Base-by-base conservation (phyloP, 2,797 vertebrate species). In the Furcifer pardalis region DNA sequence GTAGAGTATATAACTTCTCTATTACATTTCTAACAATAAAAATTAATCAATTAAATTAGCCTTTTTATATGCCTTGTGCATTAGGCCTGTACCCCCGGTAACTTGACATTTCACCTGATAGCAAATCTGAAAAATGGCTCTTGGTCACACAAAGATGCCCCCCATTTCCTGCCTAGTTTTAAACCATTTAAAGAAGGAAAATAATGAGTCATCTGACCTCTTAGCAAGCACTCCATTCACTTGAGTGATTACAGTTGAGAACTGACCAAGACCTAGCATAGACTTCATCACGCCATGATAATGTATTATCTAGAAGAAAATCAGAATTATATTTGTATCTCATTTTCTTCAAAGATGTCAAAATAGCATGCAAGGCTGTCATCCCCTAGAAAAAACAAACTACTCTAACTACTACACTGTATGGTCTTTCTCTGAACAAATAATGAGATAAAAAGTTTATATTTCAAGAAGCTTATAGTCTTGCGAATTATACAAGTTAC, bases 261-360 rank as follows among this genome's bases (percentile, higher is more conserved):
- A 96, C 90, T 99, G 98, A 79, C 99, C 99, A 82, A 99, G 97
- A 52, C 98, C 98, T 81, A 99, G 95, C 98, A 99, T 98, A 40
- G 98, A 99, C 87, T 97, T 99, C 97, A 99, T 98, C 69, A 99
- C 97, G 52, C 99, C 99, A 72, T 99, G 98, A 93, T 99, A 98
- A 94, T 99, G 98, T 92, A 97, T 95, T 9, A 99, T 98, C 99
- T 99, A 90, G 19, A 95, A 88, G 91, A 84, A 77, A 5, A 89
- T 69, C 66, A 49, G 10, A 81, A 25, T 5, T n/a, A 83, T 1
- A 66, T 13, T 83, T 69, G 6, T 10, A 59, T 56, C 2, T 4
- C n/a, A 69, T 35, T n/a, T 63, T 25, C 49, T 15, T 56, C 25
- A 69, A n/a, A 35, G 3, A 69, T 40, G 21, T 25, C n/a, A 84